phyloP scores from a whole-genome alignment of 2,797 vertebrate genomes.

The Clarias laeviceps region DNA sequence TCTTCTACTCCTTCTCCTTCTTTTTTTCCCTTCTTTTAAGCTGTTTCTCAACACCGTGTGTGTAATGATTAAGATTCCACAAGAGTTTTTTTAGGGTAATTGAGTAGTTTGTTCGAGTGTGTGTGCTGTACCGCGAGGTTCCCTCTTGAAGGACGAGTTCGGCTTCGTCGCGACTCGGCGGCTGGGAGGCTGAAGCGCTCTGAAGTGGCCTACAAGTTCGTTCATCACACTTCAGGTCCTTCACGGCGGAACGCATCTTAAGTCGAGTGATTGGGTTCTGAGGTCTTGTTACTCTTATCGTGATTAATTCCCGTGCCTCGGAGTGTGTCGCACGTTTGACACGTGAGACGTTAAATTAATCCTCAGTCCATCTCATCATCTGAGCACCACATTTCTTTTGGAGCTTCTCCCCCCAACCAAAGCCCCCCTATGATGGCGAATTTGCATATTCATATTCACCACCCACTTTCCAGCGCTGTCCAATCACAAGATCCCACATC shows the following conservation, averaged over 20 bases:
- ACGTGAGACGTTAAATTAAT: neutral
- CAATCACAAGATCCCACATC: neutral
- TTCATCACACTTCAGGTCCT: slow-evolving; percentile 14
- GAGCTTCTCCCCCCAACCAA: neutral
- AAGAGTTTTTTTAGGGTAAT: neutral
- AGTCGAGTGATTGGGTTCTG: neutral
- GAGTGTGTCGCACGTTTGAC: neutral
- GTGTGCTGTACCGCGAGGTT: too few relatives aligned
- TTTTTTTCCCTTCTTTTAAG: neutral
- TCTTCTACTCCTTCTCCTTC: neutral
- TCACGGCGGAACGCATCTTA: neutral
- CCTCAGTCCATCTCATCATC: neutral
- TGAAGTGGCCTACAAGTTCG: slow-evolving; percentile 14
- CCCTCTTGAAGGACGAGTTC: neutral
- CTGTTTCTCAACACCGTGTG: neutral
- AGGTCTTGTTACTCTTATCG: neutral
- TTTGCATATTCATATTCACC: neutral
- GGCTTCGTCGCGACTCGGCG: slow-evolving; percentile 50
- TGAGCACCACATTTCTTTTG: neutral
- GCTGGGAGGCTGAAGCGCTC: neutral
- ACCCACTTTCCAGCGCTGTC: neutral
- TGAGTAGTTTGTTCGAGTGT: neutral
- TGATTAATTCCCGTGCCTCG: neutral
- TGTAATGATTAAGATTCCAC: neutral
- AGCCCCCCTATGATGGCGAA: neutral